Evolutionary conservation across 2,797 vertebrate species (phyloP).

Genomic region (Melopsittacus undulatus): DNA sequence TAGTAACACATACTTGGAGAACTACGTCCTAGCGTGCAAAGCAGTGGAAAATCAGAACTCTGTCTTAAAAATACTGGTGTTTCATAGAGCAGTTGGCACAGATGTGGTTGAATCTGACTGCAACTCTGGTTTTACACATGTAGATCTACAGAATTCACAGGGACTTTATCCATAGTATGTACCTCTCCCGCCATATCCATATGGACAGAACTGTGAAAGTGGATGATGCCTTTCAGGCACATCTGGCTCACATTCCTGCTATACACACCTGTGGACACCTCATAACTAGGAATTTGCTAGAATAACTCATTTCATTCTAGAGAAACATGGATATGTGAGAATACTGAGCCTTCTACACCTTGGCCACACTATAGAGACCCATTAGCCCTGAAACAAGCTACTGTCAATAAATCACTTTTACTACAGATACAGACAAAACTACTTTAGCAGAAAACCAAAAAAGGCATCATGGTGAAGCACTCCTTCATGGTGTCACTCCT

Average conservation of each 20-base stretch:
- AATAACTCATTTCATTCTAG: neutral
- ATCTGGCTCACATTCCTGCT: neutral
- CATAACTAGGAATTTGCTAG: neutral
- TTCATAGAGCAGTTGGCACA: neutral
- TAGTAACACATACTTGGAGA: neutral
- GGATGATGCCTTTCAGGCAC: neutral
- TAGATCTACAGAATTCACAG: neutral
- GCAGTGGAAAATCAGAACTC: neutral
- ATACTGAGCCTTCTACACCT: neutral
- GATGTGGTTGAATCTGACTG: neutral
- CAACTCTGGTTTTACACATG: neutral
- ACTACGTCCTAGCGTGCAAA: neutral
- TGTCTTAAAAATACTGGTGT: neutral
- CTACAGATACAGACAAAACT: neutral
- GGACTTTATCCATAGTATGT: neutral
- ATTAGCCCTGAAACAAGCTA: neutral
- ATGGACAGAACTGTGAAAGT: neutral
- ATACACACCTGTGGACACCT: neutral
- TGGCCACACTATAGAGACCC: neutral
- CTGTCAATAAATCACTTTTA: neutral
- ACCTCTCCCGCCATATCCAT: neutral
- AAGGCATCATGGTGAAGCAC: neutral
- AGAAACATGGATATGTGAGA: neutral
- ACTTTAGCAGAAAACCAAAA: neutral
- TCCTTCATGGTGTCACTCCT: neutral